Base-by-base conservation (phyloP, 2,888 invertebrate genomes). In the Dynastes grantii region DNA sequence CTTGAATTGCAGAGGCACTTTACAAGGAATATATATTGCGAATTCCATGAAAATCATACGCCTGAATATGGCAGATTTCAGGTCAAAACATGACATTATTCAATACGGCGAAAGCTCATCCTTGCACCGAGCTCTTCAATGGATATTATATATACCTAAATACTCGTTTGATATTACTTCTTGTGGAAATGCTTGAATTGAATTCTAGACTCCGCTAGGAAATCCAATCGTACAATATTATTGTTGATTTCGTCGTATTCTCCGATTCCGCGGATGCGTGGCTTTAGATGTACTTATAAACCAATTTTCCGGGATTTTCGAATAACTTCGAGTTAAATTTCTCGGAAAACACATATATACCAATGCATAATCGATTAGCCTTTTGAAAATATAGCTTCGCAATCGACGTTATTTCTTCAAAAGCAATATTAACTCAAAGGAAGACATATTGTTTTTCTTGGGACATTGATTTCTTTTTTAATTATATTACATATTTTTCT, bases 161-260 rank as follows among this genome's bases (percentile, higher is more conserved):
- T 61, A 29, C 61, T 29, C 6, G 27, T 27, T 22, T 61, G 27
- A 4, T 22, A 61, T 16, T 29, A 29, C 63, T 63, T 63, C 29
- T 32, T 63, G 29, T n/a, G 11, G 63, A 32, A 32, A 63, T 32
- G 29, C 32, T 32, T 63, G 63, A 63, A 63, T 63, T 63, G 29
- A 63, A 63, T 63, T 63, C 63, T 13, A 32, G 11, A 32, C 2
- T 32, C 9, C 27, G 63, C 29, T 32, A 27, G 27, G 63, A 29
- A 63, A 29, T 63, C 63, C 63, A 27, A 29, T 29, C 27, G 32
- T 11, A 63, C 11, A 63, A 32, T 63, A 63, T 63, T 63, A 63
- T 63, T 27, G 11, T 63, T 63, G 63, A 63, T 63, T 63, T 63
- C 29, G 11, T 13, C 63, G 32, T 32, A 63, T 11, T n/a, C 22